Conservation (phyloP, 2,888 invertebrate genomes). For the Tipula unca region DNA sequence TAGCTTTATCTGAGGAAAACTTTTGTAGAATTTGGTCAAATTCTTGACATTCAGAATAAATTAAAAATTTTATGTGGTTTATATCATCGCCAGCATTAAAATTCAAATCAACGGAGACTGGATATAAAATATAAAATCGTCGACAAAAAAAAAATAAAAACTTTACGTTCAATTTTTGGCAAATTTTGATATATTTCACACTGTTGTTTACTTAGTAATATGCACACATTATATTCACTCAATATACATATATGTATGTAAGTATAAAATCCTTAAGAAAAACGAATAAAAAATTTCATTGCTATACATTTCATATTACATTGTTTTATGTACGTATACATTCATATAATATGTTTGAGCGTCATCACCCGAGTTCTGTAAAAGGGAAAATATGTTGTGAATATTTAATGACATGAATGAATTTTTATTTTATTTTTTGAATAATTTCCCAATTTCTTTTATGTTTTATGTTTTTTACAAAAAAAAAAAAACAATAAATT, state of each 20-base stretch:
- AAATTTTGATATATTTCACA: not conserved
- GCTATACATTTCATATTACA: not conserved
- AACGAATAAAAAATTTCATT: not conserved
- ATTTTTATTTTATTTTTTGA: not conserved
- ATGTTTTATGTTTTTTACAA: not conserved
- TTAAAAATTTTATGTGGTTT: too few species aligned
- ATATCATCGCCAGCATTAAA: too few species aligned
- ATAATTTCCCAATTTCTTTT: not conserved
- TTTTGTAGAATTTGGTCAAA: too few species aligned
- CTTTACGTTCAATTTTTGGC: not conserved
- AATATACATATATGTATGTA: too few species aligned
- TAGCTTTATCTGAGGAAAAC: too few species aligned
- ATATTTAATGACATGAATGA: not conserved
- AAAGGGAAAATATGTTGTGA: not conserved
- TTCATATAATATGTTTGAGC: not conserved
- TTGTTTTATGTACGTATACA: not conserved
- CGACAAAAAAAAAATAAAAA: too few species aligned
- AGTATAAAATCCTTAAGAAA: not conserved
- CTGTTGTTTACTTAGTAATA: not conserved
- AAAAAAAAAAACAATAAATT: not conserved
- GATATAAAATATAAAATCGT: too few species aligned
- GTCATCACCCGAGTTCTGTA: not conserved
- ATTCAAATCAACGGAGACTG: too few species aligned
- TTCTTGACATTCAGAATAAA: too few species aligned
- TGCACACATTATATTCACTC: not conserved